These are phyloP conservation scores for Ceratina calcarata DNA, from an alignment of 1,140 invertebrate species.

Conservation along the genomic window DNA sequence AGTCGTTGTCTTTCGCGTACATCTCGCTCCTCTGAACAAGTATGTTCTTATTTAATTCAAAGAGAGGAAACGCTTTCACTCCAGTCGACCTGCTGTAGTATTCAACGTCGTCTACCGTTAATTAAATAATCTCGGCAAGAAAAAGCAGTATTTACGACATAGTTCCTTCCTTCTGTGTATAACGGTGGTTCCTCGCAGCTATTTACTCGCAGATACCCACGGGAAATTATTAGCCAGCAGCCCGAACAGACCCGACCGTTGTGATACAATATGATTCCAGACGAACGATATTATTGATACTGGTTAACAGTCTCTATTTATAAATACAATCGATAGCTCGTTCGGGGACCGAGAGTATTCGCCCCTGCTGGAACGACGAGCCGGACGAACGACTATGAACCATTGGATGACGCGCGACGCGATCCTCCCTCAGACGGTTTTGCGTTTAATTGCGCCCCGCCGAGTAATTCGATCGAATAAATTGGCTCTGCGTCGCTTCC, in stretches of 20 bases:
- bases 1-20: background rate
- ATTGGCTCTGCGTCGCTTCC: constrained; percentile 29
- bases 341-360: background rate
- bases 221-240: constrained; percentile 43
- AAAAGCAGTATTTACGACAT: background rate
- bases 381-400: background rate
- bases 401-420: background rate
- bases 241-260: background rate
- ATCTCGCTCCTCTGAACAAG: no score
- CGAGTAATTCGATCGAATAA: constrained; percentile 44
- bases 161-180: background rate
- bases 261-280: background rate
- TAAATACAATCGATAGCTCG: background rate
- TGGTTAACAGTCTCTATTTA: background rate
- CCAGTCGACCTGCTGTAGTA: background rate
- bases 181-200: background rate
- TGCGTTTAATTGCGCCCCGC: constrained; percentile 34
- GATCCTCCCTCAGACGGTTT: constrained; percentile 19
- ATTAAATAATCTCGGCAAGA: constrained; percentile 1
- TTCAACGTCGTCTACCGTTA: background rate
- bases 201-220: constrained; percentile 4
- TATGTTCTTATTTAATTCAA: no score
- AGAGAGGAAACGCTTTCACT: background rate
- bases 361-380: background rate
- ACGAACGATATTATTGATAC: background rate